These are phyloP conservation scores for Drosophila dunni DNA, from an alignment of 1,140 invertebrate species.

Conservation along the genomic window DNA sequence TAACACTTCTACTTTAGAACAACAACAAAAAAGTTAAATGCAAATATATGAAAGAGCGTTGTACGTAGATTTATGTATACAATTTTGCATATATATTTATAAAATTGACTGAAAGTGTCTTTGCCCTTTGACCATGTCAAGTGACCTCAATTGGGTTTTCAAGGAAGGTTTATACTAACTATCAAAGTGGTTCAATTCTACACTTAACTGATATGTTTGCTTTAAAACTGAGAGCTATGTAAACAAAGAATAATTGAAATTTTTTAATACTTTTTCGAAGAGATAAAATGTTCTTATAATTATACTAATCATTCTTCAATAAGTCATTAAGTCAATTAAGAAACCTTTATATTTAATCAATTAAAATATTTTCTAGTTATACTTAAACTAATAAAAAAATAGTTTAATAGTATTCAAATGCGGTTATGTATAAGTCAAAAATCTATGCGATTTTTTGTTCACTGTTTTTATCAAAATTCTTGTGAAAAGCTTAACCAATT, in stretches of 20 bases:
- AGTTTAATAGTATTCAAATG: no score
- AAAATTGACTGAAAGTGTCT: slow-evolving; percentile 4
- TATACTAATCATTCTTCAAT: not conserved
- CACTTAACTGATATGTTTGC: not conserved
- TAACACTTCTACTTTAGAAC: slow-evolving; percentile 15
- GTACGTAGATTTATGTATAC: not conserved
- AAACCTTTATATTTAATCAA: no score
- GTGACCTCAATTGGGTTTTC: slow-evolving; percentile 4
- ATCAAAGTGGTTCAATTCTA: not conserved
- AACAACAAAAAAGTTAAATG: not conserved
- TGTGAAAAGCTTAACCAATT: no score
- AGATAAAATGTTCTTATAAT: not conserved
- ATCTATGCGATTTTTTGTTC: no score
- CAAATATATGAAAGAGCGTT: slow-evolving; percentile 4
- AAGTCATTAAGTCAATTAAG: no score
- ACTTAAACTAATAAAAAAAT: no score
- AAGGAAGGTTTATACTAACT: not conserved
- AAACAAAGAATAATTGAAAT: no score
- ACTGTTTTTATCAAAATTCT: no score
- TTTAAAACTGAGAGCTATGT: not conserved
- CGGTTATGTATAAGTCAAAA: no score
- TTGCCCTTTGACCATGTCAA: slow-evolving; percentile 3
- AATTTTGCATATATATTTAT: slow-evolving; percentile 11
- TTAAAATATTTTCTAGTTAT: no score
- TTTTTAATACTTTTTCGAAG: no score